Conservation (phyloP, 2,888 invertebrate species). For the Norana najaformis region DNA sequence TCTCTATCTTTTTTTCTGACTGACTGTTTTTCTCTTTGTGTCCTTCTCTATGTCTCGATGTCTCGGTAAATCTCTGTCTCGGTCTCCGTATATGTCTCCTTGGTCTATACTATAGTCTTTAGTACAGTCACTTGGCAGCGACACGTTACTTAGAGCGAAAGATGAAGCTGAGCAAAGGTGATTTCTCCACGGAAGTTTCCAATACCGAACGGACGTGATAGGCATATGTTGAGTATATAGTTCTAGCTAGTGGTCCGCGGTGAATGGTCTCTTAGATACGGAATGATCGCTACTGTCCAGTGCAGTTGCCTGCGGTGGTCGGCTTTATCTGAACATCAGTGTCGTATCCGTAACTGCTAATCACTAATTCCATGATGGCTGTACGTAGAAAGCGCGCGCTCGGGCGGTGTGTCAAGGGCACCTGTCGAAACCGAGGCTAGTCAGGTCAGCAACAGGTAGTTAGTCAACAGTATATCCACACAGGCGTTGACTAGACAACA, state of each 20-base stretch:
- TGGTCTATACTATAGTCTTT: not conserved
- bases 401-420: not conserved
- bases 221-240: not conserved
- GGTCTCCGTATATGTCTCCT: not conserved
- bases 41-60: not conserved
- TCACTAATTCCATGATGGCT: not conserved
- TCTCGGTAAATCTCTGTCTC: not conserved
- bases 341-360: not conserved
- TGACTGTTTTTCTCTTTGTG: not conserved
- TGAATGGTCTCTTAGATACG: not conserved
- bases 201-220: not conserved
- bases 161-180: no score
- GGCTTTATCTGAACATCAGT: not conserved
- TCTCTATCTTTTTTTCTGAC: not conserved
- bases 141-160: not conserved
- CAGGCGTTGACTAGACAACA: not conserved
- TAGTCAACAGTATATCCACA: not conserved
- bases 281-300: not conserved
- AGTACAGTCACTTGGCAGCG: not conserved
- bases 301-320: not conserved
- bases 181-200: not conserved
- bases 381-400: not conserved
- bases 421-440: no score
- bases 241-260: no score
- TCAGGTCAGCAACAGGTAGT: no score